phyloP scores from a whole-genome alignment of 2,113 vertebrate genomes.

The Eulemur macaco region DNA sequence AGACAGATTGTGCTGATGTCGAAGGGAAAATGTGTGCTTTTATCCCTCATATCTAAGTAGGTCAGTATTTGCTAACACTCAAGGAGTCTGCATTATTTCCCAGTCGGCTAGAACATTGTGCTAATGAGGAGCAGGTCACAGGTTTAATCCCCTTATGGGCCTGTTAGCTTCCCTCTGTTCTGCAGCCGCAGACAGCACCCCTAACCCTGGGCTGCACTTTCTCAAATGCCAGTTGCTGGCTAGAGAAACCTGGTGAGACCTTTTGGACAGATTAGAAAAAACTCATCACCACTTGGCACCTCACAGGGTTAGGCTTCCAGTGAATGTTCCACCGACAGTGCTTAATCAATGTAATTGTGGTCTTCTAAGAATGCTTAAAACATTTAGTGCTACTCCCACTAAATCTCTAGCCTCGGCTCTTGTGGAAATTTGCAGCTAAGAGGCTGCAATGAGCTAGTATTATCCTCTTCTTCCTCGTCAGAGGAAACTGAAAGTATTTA shows the following conservation, averaged over 20 bases:
- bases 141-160: slow-evolving; percentile 66
- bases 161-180: slow-evolving; percentile 32
- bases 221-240: slow-evolving; percentile 40
- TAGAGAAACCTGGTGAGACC: slow-evolving; percentile 29
- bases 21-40: slow-evolving; percentile 61
- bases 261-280: slow-evolving; percentile 45
- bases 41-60: slow-evolving; percentile 71
- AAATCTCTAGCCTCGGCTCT: slow-evolving; percentile 31
- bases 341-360: slow-evolving; percentile 26
- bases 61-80: slow-evolving; percentile 78
- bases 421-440: slow-evolving; percentile 14
- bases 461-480: neutral
- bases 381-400: neutral
- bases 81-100: slow-evolving; percentile 70
- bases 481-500: slow-evolving; percentile 8
- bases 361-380: slow-evolving; percentile 56
- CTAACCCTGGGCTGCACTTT: neutral
- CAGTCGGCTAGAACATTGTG: slow-evolving; percentile 47
- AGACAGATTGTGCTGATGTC: slow-evolving; percentile 74
- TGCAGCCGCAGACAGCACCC: neutral
- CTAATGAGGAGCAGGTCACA: slow-evolving; percentile 72
- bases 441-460: neutral
- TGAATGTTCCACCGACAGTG: neutral
- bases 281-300: neutral
- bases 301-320: neutral